Percentiles rank a stretch among this genome's conserved stretches.
Evolutionary conservation across 2,113 vertebrate species (phyloP).

Genomic region (Helogale parvula): DNA sequence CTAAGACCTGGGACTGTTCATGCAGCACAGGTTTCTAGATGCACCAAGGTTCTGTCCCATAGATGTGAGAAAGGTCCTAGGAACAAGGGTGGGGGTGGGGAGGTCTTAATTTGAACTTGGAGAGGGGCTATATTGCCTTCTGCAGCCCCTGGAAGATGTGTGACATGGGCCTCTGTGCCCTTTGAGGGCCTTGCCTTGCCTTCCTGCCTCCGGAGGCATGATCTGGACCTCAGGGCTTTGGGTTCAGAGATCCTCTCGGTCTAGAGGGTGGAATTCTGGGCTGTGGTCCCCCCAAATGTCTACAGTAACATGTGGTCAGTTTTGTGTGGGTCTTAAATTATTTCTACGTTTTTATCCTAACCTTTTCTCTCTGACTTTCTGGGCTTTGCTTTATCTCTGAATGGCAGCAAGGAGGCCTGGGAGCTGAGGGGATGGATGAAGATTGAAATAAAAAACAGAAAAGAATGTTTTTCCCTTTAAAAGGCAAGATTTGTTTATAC

Average conservation of each 20-base stretch:
- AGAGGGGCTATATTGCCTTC: not conserved
- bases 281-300: not conserved
- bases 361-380: not conserved
- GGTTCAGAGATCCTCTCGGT: not conserved
- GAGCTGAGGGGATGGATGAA: not conserved
- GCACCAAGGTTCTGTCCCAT: no score
- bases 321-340: not conserved
- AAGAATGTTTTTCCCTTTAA: not conserved
- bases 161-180: not conserved
- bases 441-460: not conserved
- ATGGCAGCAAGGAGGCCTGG: not conserved
- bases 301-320: not conserved
- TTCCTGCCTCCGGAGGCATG: no score
- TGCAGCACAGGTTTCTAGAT: no score
- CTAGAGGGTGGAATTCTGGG: not conserved
- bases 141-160: not conserved
- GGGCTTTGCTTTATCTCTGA: not conserved
- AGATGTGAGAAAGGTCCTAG: not conserved
- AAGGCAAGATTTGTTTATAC: not conserved
- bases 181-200: no score
- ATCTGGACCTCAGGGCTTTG: not conserved
- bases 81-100: no score
- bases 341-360: not conserved
- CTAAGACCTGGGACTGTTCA: accelerated
- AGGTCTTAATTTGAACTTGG: not conserved